These are phyloP conservation scores for Colossoma macropomum DNA, from an alignment of 2,113 vertebrate species.

Conservation along the genomic window DNA sequence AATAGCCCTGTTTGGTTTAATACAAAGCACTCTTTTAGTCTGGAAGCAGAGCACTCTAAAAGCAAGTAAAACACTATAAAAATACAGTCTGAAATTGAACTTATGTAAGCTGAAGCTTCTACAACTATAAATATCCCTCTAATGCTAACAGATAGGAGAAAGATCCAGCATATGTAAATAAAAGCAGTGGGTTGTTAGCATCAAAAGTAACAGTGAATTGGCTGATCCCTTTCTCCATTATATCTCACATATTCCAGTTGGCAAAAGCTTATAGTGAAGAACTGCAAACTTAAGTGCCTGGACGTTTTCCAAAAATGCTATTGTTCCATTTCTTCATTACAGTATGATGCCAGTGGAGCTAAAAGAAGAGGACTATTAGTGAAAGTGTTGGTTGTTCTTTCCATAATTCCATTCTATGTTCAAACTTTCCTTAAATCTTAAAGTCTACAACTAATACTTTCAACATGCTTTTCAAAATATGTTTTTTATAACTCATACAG, in stretches of 20 bases:
- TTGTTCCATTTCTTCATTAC: slow-evolving; percentile 11
- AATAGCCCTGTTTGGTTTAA: slow-evolving; percentile 3
- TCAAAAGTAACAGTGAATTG: slow-evolving; percentile 7
- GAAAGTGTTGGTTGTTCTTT: not conserved
- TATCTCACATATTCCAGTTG: slow-evolving; percentile 4
- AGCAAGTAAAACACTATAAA: not conserved
- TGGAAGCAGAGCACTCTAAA: not conserved
- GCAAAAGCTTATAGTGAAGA: not conserved
- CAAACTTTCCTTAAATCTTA: not conserved
- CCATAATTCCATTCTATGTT: not conserved
- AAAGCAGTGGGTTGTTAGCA: not conserved
- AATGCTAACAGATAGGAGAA: not conserved
- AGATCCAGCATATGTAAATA: not conserved
- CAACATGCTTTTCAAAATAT: not conserved
- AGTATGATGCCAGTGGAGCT: slow-evolving; percentile 2
- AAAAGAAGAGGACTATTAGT: not conserved
- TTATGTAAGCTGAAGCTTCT: not conserved
- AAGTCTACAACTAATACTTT: not conserved
- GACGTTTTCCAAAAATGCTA: not conserved
- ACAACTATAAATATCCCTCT: not conserved
- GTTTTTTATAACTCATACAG: not conserved
- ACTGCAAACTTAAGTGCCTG: slow-evolving; percentile 12
- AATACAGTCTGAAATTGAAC: not conserved
- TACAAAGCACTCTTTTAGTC: not conserved
- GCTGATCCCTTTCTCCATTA: not conserved